phyloP scores from a whole-genome alignment of 2,113 vertebrate genomes.

The Esox niger region DNA sequence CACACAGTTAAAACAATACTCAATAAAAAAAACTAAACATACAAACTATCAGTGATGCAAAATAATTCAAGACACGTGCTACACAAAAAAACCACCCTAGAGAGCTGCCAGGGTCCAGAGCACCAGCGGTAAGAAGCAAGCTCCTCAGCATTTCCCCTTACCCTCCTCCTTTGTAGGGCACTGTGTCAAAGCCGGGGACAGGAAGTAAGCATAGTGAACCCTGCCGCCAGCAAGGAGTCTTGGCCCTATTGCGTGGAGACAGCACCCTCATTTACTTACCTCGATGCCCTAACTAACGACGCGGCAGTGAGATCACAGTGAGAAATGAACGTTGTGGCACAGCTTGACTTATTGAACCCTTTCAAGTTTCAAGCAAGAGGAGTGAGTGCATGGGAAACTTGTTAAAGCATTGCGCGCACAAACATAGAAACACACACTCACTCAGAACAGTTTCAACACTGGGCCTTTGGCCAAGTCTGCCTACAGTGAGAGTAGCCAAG shows the following conservation, averaged over 20 bases:
- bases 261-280: slow-evolving; percentile 57
- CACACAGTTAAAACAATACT: slow-evolving; percentile 4
- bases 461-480: slow-evolving; percentile 51
- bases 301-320: slow-evolving; percentile 57
- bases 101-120: neutral
- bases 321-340: slow-evolving; percentile 54
- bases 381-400: slow-evolving; percentile 34
- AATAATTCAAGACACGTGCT: slow-evolving; percentile 27
- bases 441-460: slow-evolving; percentile 6
- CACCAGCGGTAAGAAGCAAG: slow-evolving; percentile 13
- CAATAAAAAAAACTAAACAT: slow-evolving; percentile 42
- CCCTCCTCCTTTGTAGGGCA: slow-evolving; percentile 34
- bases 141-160: slow-evolving; percentile 18
- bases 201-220: slow-evolving; percentile 56
- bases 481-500: slow-evolving; percentile 40
- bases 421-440: slow-evolving; percentile 20
- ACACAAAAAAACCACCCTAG: neutral
- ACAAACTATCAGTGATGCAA: slow-evolving; percentile 32
- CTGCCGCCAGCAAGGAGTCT: slow-evolving; percentile 50
- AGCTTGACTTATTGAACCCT: slow-evolving; percentile 46
- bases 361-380: slow-evolving; percentile 55
- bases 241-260: slow-evolving; percentile 40
- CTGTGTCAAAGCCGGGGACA: slow-evolving; percentile 59
- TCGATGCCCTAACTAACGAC: slow-evolving; percentile 56
- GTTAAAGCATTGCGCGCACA: slow-evolving; percentile 30